Base-by-base conservation (phyloP, 2,113 vertebrate species). In the Hemibagrus wyckioides region DNA sequence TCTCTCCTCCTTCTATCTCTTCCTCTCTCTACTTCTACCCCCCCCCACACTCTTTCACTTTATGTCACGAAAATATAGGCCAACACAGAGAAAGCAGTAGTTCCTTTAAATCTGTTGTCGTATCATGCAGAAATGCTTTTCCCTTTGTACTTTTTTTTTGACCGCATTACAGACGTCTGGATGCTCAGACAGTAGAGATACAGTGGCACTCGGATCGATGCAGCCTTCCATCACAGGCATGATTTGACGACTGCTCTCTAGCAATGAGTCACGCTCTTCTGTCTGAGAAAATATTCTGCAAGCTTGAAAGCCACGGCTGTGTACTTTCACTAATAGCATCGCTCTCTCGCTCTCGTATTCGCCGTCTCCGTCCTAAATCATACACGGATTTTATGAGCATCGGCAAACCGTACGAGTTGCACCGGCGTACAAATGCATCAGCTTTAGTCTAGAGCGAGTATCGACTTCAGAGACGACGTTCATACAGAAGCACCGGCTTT, bases 221-320 rank as follows among this genome's bases (percentile, higher is more conserved):
- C 57, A 52, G 25, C 36, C 75, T 79, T 63, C 44, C 57, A 39
- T 65, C 44, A 19, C 75, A 67, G 28, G 30, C 59, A 11, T 23
- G 39, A 23, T 83, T 48, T 36, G 69, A 59, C 15, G 3, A 17
- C 82, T 56, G 50, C 33, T 84, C 30, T 71, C 21, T 84, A 25
- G 59, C 80, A 82, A 36, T 54, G 83, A 84, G 52, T 85, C 83
- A 75, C 33, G 6, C 30, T 59, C 54, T 85, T 85, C 52, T 44
- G 9, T 7, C 52, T 1, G 52, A 30, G 69, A 75, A 84, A 85
- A 14, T 25, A 44, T 61, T 33, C 56, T 25, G 28, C 33, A 4
- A 61, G 56, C 39, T 15, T 33, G 73, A 85, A 61, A 85, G 28
- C 84, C 84, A 76, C 39, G 25, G 15, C 56, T 76, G 75, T 21